Base-by-base conservation (phyloP, 2,888 invertebrate genomes). In the Eledone cirrhosa region DNA sequence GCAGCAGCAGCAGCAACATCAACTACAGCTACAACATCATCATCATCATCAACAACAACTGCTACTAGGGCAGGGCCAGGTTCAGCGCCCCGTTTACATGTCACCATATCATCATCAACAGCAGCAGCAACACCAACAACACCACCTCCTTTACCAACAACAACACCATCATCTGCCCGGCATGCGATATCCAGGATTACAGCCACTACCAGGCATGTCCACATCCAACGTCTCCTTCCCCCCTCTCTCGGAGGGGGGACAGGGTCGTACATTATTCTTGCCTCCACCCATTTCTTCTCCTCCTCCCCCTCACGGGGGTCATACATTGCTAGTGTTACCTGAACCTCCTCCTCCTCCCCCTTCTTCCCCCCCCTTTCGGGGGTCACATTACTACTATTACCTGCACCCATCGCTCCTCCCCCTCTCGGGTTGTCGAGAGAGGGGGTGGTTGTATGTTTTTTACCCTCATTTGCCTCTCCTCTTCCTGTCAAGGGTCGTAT, bases 121-220 rank as follows among this genome's bases (percentile, higher is more conserved):
- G 22, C 69, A 72, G 31, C 69, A 22, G 27, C 69, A 29, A 33
- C 33, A 31, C 19, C 33, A 22, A 33, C 69, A 72, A 29, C 63
- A 63, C 27, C 63, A 63, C 63, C 63, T 16, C 63, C 69, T 31
- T 22, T 41, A 72, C 69, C 69, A 72, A 33, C 69, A 72, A 31
- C 69, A 72, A 33, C 69, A 72, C 41, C 69, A 76, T 48, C 53
- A 48, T 48, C 65, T 53, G 22, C 77, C 77, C 63, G 48, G 77
- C 77, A 77, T 77, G 77, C 77, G 65, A 33, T 65, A 59, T 33
- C 77, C 59, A 65, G 63, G 65, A 77, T 29, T 27, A n/a, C 77
- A 63, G 77, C 77, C 77, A 29, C 22, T 19, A 48, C 33, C 63
- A 63, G 77, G 59, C 53, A 47, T 29, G 65, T 65, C 77, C 53